A percentile compares a stretch with the other conserved stretches of the same genome.
Conservation (phyloP, 1,140 invertebrate genomes). For the Drosophila sp. region DNA sequence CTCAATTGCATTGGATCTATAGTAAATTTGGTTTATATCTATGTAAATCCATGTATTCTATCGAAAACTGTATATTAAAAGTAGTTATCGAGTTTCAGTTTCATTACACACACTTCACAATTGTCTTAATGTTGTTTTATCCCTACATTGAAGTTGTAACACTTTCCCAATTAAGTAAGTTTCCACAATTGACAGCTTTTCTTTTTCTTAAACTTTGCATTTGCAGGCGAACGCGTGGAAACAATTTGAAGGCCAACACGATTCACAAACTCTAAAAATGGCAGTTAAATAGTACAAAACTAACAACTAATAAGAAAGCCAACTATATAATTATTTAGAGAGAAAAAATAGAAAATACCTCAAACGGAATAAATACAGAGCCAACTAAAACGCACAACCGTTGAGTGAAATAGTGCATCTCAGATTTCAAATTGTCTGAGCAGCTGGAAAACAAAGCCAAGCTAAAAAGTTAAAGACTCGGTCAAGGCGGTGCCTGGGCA, state of each 20-base stretch:
- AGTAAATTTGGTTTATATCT: not conserved
- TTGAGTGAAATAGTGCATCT: not conserved
- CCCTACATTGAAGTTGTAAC: not conserved
- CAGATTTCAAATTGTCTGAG: not conserved
- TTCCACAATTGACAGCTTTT: not conserved
- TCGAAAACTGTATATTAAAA: not conserved
- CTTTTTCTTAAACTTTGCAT: not conserved
- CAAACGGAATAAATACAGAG: not conserved
- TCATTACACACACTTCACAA: conserved; percentile 17
- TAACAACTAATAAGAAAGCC: conserved; percentile 7
- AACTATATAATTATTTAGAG: conserved; percentile 8
- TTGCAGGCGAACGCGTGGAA: conserved; percentile 30
- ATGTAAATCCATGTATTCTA: no score
- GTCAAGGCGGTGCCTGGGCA: conserved; percentile 39
- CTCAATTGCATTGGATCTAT: not conserved
- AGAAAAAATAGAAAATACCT: not conserved
- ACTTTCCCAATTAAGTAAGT: conserved; percentile 10
- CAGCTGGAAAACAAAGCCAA: not conserved
- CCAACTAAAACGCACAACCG: not conserved
- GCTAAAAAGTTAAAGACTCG: not conserved
- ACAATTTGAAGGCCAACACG: conserved; percentile 2
- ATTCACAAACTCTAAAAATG: conserved; percentile 40
- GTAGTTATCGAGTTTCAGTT: not conserved
- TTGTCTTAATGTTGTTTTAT: conserved; percentile 10
- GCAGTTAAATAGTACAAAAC: conserved; percentile 39